phyloP scores from a whole-genome alignment of 2,113 vertebrate genomes.

The Tamias sibiricus region DNA sequence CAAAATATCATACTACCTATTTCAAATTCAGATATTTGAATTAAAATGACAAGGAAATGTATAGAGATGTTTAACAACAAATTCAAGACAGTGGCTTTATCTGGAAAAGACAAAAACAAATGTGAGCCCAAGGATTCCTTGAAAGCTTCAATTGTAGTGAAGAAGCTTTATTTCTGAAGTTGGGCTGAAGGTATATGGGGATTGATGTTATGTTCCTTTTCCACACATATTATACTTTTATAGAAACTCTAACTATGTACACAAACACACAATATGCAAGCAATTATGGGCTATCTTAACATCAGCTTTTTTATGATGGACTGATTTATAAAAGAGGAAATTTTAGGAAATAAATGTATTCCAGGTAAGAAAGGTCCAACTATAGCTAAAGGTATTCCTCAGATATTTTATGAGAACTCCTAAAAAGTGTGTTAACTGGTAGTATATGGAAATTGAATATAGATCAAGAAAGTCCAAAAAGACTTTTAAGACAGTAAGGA shows the following conservation, averaged over 20 bases:
- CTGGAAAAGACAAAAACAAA: background rate
- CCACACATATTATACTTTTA: background rate
- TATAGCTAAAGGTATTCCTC: background rate
- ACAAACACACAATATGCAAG: background rate
- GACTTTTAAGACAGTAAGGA: background rate
- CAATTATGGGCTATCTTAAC: background rate
- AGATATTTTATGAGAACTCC: background rate
- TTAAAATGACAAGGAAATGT: background rate
- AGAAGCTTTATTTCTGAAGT: background rate
- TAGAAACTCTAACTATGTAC: background rate
- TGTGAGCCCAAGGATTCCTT: background rate
- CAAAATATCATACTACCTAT: background rate
- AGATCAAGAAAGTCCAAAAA: background rate
- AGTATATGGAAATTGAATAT: background rate
- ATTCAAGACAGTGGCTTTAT: background rate
- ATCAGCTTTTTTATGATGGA: background rate
- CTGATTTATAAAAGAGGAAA: too few relatives aligned
- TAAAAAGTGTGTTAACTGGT: background rate
- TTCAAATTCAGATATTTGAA: background rate
- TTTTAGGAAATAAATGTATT: background rate
- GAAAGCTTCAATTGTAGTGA: background rate
- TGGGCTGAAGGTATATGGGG: background rate
- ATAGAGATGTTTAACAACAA: background rate
- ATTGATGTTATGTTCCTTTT: background rate
- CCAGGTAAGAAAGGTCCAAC: background rate